phyloP scores from a whole-genome alignment of 2,113 vertebrate species.

The Empidonax alnorum region DNA sequence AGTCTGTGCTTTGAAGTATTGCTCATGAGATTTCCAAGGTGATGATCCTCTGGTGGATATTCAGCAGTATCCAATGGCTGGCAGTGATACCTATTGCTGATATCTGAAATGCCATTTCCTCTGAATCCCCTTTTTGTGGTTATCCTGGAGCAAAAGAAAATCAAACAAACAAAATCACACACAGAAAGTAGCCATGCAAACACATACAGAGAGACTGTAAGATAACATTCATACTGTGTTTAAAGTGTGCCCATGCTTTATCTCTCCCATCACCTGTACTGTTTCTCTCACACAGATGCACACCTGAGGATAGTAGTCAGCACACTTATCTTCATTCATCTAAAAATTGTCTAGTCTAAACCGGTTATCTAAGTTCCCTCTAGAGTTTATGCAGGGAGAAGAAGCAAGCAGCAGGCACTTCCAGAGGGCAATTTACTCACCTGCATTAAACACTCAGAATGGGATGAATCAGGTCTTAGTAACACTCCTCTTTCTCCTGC shows the following conservation, averaged over 20 bases:
- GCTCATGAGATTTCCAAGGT: neutral
- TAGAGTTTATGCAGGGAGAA: neutral
- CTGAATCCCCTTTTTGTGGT: neutral
- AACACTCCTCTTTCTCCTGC: neutral
- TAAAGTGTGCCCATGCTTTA: neutral
- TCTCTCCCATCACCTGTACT: neutral
- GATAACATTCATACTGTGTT: neutral
- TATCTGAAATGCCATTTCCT: rapidly evolving
- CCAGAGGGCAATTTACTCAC: neutral
- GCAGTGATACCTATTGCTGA: neutral
- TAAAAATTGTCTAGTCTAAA: neutral
- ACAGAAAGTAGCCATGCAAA: neutral
- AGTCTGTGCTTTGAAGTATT: neutral
- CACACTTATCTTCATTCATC: neutral
- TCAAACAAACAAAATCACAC: neutral
- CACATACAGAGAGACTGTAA: neutral
- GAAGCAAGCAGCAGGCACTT: neutral
- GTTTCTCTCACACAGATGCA: neutral
- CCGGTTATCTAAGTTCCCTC: neutral
- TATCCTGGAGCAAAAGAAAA: neutral
- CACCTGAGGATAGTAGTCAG: neutral
- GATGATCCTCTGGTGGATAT: neutral
- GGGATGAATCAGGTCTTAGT: neutral
- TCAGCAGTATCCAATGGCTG: neutral
- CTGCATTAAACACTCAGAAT: neutral